phyloP scores from a whole-genome alignment of 1,140 invertebrate species.

The Calliopsis andreniformis region DNA sequence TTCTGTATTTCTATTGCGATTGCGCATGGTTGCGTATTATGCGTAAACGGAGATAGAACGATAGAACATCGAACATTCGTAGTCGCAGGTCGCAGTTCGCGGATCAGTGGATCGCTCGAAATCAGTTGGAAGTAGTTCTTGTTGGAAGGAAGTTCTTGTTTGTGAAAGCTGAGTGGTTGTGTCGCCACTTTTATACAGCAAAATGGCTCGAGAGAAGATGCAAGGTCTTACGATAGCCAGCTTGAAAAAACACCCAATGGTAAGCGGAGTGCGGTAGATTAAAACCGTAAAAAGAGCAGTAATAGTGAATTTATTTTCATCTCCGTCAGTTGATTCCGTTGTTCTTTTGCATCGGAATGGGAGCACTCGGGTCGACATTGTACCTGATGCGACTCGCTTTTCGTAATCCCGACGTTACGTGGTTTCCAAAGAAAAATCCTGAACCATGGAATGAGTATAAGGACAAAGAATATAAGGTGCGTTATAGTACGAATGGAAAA shows the following conservation, averaged over 20 bases:
- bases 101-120: too few relatives aligned
- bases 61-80: too few relatives aligned
- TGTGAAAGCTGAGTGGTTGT: background rate
- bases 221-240: constrained; percentile 74
- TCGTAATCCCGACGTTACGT: constrained; percentile 90
- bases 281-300: background rate
- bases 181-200: background rate
- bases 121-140: too few relatives aligned
- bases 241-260: constrained; percentile 85
- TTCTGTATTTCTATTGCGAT: too few relatives aligned
- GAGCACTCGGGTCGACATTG: constrained; percentile 82
- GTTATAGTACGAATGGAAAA: constrained; percentile 52
- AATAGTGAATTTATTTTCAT: constrained; percentile 12
- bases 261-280: constrained; percentile 74
- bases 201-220: constrained; percentile 27
- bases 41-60: too few relatives aligned
- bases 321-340: constrained; percentile 88
- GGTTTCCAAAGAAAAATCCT: constrained; percentile 86
- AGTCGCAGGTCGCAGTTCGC: background rate
- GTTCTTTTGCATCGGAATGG: constrained; percentile 87
- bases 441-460: constrained; percentile 91
- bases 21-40: too few relatives aligned
- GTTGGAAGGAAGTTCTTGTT: too few relatives aligned
- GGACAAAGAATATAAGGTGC: constrained; percentile 91
- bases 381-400: constrained; percentile 87